Percentiles rank a stretch among this genome's conserved stretches.
Evolutionary conservation across 2,113 vertebrate species (phyloP).

Genomic region (Pluvialis apricaria): DNA sequence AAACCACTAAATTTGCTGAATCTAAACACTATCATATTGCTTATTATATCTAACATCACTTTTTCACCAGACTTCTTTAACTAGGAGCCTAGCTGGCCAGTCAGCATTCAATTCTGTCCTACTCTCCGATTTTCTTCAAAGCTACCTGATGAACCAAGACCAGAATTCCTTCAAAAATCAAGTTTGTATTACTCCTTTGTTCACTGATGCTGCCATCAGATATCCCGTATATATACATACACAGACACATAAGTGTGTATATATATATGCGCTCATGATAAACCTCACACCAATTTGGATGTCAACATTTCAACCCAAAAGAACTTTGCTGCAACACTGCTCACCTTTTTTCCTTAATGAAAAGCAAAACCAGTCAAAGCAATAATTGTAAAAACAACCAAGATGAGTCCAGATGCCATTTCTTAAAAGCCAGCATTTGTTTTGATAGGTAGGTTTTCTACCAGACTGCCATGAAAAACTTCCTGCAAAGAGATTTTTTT

Average conservation of each 20-base stretch:
- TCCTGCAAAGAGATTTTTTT: neutral
- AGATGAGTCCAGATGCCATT: neutral
- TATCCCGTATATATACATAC: neutral
- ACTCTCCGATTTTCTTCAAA: neutral
- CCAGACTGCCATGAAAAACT: neutral
- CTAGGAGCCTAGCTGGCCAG: neutral
- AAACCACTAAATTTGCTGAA: neutral
- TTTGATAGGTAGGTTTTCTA: neutral
- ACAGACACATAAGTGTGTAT: accelerated
- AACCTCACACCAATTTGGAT: neutral
- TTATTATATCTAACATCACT: neutral
- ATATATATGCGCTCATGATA: neutral
- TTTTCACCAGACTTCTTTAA: neutral
- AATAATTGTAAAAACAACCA: neutral
- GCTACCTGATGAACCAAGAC: neutral
- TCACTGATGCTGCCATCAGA: neutral
- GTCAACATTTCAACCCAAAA: neutral
- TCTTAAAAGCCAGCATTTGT: neutral
- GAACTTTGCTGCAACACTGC: neutral
- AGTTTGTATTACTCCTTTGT: neutral
- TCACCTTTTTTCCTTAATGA: neutral
- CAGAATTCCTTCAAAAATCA: neutral
- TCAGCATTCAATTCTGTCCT: neutral
- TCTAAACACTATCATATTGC: neutral
- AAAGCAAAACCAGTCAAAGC: neutral